Percentiles rank a stretch among this genome's conserved stretches.
These are phyloP conservation scores for Blastomussa wellsi DNA, from an alignment of 92 coral and sea anemone species.

Conservation along the genomic window DNA sequence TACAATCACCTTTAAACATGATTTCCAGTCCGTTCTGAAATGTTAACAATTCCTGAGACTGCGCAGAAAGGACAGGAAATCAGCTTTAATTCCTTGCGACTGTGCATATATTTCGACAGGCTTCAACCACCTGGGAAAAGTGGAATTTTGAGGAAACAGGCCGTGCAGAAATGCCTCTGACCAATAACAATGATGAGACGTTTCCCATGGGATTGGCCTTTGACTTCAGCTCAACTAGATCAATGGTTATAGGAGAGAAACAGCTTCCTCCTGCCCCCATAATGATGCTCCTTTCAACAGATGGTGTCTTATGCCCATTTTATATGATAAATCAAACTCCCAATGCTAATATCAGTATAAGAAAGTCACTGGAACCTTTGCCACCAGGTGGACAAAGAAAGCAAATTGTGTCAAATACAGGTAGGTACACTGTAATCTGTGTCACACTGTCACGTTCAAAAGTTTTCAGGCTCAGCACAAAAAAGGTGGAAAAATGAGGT, in stretches of 20 bases:
- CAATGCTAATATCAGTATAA: conserved; percentile 47
- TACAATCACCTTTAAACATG: no score
- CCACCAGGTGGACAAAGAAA: conserved; percentile 74
- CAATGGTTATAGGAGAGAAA: conserved; percentile 65
- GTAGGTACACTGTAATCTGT: no score
- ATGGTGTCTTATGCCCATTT: conserved; percentile 92
- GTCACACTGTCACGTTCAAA: no score
- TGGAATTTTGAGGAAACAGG: conserved; percentile 83
- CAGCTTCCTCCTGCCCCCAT: conserved; percentile 86
- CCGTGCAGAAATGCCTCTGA: conserved; percentile 85
- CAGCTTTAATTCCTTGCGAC: background rate
- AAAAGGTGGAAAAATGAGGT: no score
- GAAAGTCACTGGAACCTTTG: conserved; percentile 64
- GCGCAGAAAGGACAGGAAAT: no score
- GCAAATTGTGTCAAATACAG: background rate
- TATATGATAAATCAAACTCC: conserved; percentile 87
- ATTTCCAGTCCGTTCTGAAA: no score
- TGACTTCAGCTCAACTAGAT: conserved; percentile 61
- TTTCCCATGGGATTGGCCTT: conserved; percentile 89
- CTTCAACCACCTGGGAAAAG: conserved; percentile 67
- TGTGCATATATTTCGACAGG: conserved; percentile 3
- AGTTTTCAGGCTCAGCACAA: no score
- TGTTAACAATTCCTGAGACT: no score
- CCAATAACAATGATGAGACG: conserved; percentile 82
- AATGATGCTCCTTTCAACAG: conserved; percentile 83